Evolutionary conservation across 2,888 invertebrate species (phyloP).

Genomic region (Hemistola chrysoprasaria): DNA sequence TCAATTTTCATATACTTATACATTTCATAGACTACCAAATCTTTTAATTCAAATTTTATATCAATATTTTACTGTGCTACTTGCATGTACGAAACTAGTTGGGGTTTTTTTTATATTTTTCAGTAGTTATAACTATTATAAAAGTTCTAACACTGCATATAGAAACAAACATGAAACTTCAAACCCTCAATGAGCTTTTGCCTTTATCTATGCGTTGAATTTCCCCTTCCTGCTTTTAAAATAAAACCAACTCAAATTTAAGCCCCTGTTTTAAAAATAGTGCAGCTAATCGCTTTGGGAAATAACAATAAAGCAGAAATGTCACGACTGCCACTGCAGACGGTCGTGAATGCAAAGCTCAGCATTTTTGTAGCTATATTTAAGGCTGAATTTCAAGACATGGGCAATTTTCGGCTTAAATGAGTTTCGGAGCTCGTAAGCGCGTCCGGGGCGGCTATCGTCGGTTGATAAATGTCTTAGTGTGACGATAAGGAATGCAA

Average conservation of each 20-base stretch:
- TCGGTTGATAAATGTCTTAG: slow-evolving; percentile 22
- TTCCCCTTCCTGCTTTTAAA: slow-evolving; percentile 73
- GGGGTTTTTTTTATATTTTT: too few relatives aligned
- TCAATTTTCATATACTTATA: too few relatives aligned
- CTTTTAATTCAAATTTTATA: too few relatives aligned
- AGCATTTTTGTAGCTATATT: slow-evolving; percentile 35
- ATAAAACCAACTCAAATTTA: slow-evolving; percentile 64
- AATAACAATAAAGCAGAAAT: slow-evolving; percentile 69
- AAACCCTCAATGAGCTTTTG: slow-evolving; percentile 37
- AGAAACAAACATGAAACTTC: too few relatives aligned
- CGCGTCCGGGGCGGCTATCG: slow-evolving; percentile 1
- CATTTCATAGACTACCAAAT: too few relatives aligned
- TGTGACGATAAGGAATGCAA: slow-evolving; percentile 29
- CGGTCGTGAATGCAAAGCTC: slow-evolving; percentile 36
- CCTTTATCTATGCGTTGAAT: slow-evolving; percentile 63
- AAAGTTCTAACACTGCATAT: too few relatives aligned
- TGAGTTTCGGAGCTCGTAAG: slow-evolving; percentile 4
- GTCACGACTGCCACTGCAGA: slow-evolving; percentile 51
- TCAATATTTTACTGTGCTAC: too few relatives aligned
- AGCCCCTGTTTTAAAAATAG: slow-evolving; percentile 65
- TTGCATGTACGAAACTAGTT: too few relatives aligned
- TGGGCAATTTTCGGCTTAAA: slow-evolving; percentile 17
- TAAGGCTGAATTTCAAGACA: slow-evolving; percentile 16
- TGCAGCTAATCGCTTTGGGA: slow-evolving; percentile 59
- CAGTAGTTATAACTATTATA: slow-evolving; percentile 11